Percentiles rank a stretch among this genome's conserved stretches.
These are phyloP conservation scores for Parambassis ranga DNA, from an alignment of 2,797 vertebrate genomes.

Conservation along the genomic window DNA sequence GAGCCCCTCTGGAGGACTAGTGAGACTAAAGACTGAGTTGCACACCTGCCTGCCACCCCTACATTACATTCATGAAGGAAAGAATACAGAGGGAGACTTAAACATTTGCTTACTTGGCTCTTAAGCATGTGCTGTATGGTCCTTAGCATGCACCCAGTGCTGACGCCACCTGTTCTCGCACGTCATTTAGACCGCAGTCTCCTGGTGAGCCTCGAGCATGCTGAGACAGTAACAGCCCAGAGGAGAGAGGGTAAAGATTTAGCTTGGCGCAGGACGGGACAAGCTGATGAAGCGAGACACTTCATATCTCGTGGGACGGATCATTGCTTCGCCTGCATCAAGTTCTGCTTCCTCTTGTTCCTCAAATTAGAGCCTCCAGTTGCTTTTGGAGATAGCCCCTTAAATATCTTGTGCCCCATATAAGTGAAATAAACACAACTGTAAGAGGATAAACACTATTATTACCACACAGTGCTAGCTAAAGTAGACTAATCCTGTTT, in stretches of 20 bases:
- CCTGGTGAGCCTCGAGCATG: slow-evolving; percentile 31
- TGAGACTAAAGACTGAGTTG: slow-evolving; percentile 1
- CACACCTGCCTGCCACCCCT: slow-evolving; percentile 2
- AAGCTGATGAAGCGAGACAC: slow-evolving; percentile 47
- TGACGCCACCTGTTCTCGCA: slow-evolving; percentile 39
- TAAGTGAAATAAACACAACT: background rate
- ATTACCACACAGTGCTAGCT: too few species aligned
- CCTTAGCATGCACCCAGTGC: slow-evolving; percentile 14
- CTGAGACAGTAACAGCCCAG: slow-evolving; percentile 41
- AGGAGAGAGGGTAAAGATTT: slow-evolving; percentile 38
- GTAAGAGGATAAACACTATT: too few species aligned
- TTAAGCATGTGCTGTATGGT: slow-evolving; percentile 22
- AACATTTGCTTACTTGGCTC: slow-evolving; percentile 41
- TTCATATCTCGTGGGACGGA: slow-evolving; percentile 32
- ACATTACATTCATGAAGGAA: background rate
- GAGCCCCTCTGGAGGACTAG: slow-evolving; percentile 33
- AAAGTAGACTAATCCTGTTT: too few species aligned
- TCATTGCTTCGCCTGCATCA: slow-evolving; percentile 31
- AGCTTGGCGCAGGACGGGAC: slow-evolving; percentile 33
- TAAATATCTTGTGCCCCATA: slow-evolving; percentile 17
- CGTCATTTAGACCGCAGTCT: slow-evolving; percentile 47
- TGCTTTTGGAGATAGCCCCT: slow-evolving; percentile 21
- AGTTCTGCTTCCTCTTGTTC: slow-evolving; percentile 61
- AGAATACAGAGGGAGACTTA: background rate
- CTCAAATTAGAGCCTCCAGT: slow-evolving; percentile 62